These are phyloP conservation scores for Formica aserva DNA, from an alignment of 2,888 invertebrate genomes.

Conservation along the genomic window DNA sequence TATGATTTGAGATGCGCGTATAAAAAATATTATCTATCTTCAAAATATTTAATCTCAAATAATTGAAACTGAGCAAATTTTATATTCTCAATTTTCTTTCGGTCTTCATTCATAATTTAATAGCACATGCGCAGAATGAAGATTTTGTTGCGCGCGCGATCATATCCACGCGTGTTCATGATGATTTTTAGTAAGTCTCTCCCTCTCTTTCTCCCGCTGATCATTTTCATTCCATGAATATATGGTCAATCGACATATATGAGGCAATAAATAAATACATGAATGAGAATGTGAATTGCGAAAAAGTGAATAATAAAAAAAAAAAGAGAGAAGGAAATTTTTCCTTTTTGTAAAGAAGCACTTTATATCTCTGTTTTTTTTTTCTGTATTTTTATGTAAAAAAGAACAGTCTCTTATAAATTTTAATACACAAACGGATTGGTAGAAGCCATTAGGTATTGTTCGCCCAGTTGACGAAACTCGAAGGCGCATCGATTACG, in stretches of 20 bases:
- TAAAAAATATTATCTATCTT: too few species aligned
- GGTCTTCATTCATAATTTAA: background rate
- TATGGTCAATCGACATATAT: background rate
- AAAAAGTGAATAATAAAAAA: background rate
- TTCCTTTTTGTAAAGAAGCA: background rate
- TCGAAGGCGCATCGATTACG: conserved; percentile 94
- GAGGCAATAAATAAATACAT: background rate
- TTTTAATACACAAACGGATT: conserved; percentile 82
- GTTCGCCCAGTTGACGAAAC: conserved; percentile 92
- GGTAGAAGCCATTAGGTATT: conserved; percentile 89
- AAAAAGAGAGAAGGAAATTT: background rate
- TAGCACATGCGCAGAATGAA: background rate
- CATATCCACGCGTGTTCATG: background rate
- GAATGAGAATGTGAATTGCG: background rate
- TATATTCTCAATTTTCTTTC: too few species aligned
- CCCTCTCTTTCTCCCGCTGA: background rate
- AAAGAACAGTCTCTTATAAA: background rate
- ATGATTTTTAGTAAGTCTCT: too few species aligned
- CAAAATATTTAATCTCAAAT: too few species aligned
- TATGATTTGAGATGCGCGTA: too few species aligned
- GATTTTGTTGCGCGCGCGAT: background rate
- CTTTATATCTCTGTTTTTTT: background rate
- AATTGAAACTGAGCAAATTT: too few species aligned
- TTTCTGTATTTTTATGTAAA: conserved; percentile 4
- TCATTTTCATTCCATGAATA: background rate